Evolutionary conservation across 2,888 invertebrate genomes (phyloP), one percentile per base, ranked within the genome.

Genomic region (Nemotelus nigrinus): DNA sequence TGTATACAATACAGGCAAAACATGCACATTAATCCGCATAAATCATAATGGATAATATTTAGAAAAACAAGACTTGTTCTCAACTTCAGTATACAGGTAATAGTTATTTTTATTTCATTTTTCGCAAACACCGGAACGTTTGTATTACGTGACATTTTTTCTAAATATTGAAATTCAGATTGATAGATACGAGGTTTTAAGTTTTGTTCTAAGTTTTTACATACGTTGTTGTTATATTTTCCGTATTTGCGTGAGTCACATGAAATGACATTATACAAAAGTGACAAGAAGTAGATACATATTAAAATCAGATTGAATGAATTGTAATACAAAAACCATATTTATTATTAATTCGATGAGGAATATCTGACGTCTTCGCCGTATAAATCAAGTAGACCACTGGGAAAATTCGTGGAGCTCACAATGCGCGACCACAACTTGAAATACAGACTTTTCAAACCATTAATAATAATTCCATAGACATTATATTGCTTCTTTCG

Each of bases 391-490:
- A 25, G 0, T 25, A 25, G 25, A 25, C 25, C 25, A 1, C 25
- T 25, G 25, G 25, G 25, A 25, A 25, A 25, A 25, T 25, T 25
- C 25, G 25, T 1, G 25, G 25, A 25, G 25, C 25, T 43, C 63
- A 43, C 25, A 10, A 5, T 10, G 41, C 47, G 44, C 47, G 25
- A 10, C 0, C 10, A 65, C 47, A 65, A 65, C 47, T 1, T 7
- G 65, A 65, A 25, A 25, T 25, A 25, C 47, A 65, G 8, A 2
- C 4, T 45, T 65, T 47, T 45, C 44, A 41, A 71, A 71, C 55
- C 57, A 57, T 71, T 68, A 71, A 71, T 71, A 71, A 71, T 71
- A 71, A 71, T 71, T 71, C 10, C 43, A 57, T 57, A 71, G 71
- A 71, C 55, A 55, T 71, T 71, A 25, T 25, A 71, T 71, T 71